These are phyloP conservation scores for Calidris pygmaea DNA, from an alignment of 2,113 vertebrate species.

Conservation along the genomic window DNA sequence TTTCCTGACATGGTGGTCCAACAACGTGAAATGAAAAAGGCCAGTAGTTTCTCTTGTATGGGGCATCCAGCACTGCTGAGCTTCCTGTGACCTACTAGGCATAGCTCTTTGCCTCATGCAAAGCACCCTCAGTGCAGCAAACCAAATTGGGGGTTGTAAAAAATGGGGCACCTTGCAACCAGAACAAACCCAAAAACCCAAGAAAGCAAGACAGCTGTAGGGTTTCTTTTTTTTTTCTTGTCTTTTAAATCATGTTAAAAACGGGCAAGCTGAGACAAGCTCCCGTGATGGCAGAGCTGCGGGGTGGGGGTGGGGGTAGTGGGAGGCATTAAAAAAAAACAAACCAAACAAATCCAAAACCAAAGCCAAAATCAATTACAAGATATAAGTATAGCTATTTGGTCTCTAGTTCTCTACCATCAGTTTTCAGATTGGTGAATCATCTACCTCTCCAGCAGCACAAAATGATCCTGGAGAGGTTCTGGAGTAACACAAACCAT, in stretches of 20 bases:
- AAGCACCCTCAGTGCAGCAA: background rate
- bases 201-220: background rate
- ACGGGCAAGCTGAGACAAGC: background rate
- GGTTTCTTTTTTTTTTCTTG: background rate
- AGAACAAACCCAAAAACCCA: background rate
- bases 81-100: background rate
- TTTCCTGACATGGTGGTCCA: background rate
- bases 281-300: background rate
- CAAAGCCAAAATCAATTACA: slow-evolving; percentile 45
- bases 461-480: background rate
- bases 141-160: background rate
- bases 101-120: background rate
- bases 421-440: slow-evolving; percentile 25
- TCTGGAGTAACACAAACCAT: slow-evolving; percentile 10
- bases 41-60: background rate
- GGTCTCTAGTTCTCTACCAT: slow-evolving; percentile 25
- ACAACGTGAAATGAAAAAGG: background rate
- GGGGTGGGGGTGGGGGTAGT: background rate
- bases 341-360: background rate
- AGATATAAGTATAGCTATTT: slow-evolving; percentile 27
- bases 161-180: background rate
- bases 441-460: slow-evolving; percentile 3
- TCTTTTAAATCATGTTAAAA: slow-evolving; percentile 19
- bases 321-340: background rate
- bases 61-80: background rate